These are phyloP conservation scores for Maniola jurtina DNA, from an alignment of 1,140 invertebrate genomes.

Conservation along the genomic window DNA sequence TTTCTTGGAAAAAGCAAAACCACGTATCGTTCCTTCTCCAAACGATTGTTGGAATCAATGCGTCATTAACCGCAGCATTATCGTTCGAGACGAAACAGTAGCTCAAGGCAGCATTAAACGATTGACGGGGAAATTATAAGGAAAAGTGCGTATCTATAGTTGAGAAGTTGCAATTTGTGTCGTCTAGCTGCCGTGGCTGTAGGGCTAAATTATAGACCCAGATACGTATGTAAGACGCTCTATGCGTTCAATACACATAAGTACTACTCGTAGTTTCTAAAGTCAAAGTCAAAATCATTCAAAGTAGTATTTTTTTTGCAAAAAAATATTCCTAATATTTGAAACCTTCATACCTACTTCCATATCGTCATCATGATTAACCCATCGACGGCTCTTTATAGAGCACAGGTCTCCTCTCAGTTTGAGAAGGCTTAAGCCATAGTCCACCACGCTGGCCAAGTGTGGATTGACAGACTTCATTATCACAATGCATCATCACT, in stretches of 20 bases:
- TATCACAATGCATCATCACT: no score
- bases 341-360: no score
- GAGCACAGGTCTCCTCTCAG: no score
- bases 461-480: no score
- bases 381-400: no score
- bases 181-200: slow-evolving; percentile 19
- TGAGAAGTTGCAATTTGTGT: slow-evolving; percentile 50
- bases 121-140: slow-evolving; percentile 55
- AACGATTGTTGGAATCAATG: not conserved
- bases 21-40: not conserved
- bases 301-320: no score
- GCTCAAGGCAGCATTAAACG: slow-evolving; percentile 42
- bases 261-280: no score
- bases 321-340: no score
- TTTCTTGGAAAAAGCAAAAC: not conserved
- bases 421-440: no score
- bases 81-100: slow-evolving; percentile 35
- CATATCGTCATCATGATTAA: no score
- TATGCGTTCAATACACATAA: not conserved
- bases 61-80: not conserved
- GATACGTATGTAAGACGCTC: not conserved
- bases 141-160: slow-evolving; percentile 44
- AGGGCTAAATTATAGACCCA: slow-evolving; percentile 23
- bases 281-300: no score
- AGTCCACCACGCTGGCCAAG: no score